Conservation (phyloP, 37 sponge, comb jelly and placozoan genomes). For the Theonella swinhoei region DNA sequence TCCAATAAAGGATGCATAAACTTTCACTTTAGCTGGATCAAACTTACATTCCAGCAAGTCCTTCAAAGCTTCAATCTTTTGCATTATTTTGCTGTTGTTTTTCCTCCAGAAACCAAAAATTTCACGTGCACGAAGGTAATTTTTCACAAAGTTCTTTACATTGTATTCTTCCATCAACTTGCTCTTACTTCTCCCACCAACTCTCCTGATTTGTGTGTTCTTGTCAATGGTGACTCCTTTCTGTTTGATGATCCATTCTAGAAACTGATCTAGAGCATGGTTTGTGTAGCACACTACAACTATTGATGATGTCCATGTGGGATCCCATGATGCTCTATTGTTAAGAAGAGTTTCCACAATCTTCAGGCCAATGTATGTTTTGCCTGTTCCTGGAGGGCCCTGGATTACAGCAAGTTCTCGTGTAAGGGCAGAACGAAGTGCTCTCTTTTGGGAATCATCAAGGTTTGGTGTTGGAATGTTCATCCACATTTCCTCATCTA, state of each 20-base stretch:
- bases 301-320: slow-evolving; percentile 2
- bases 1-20: neutral
- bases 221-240: neutral
- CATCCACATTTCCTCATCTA: neutral
- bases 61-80: neutral
- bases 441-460: slow-evolving; percentile 46
- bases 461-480: slow-evolving; percentile 1
- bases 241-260: slow-evolving; percentile 27
- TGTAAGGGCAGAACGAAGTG: slow-evolving; percentile 52
- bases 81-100: neutral
- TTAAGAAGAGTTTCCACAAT: slow-evolving; percentile 37
- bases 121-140: neutral
- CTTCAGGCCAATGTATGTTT: slow-evolving; percentile 77
- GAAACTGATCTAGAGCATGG: slow-evolving; percentile 81
- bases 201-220: slow-evolving; percentile 28
- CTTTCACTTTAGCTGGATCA: neutral
- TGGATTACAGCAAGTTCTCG: slow-evolving; percentile 63
- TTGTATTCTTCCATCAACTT: slow-evolving; percentile 37
- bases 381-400: slow-evolving; percentile 87
- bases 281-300: slow-evolving; percentile 77
- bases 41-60: neutral
- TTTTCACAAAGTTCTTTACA: slow-evolving; percentile 12
- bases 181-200: slow-evolving; percentile 67
- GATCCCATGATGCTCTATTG: slow-evolving; percentile 15
- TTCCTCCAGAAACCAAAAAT: slow-evolving; percentile 1